Evolutionary conservation across 2,113 vertebrate genomes (phyloP).

Genomic region (Urocitellus parryii): DNA sequence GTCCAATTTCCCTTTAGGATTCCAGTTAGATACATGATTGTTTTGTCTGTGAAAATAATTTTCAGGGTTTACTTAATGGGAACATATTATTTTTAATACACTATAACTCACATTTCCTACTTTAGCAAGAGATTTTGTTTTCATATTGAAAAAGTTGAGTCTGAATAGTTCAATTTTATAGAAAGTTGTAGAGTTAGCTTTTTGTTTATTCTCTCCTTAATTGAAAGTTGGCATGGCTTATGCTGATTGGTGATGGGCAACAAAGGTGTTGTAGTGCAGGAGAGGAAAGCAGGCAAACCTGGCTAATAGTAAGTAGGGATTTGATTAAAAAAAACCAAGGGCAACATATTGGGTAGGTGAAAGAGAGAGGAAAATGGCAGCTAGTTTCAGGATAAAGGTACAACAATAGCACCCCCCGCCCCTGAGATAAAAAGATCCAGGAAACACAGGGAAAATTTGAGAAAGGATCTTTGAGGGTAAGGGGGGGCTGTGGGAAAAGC

Average conservation of each 20-base stretch:
- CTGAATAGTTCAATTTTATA: neutral
- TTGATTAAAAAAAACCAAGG: neutral
- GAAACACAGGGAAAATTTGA: neutral
- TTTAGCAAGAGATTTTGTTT: slow-evolving; percentile 46
- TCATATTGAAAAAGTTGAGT: slow-evolving; percentile 5
- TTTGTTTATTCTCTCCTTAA: neutral
- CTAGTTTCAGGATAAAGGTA: neutral
- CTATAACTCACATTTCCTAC: neutral
- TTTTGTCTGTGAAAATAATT: slow-evolving; percentile 57
- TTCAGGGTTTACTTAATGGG: slow-evolving; percentile 8
- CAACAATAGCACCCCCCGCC: neutral
- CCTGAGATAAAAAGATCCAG: neutral
- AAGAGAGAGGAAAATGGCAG: neutral
- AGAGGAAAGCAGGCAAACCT: neutral
- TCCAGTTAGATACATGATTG: slow-evolving; percentile 16
- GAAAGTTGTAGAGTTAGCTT: neutral
- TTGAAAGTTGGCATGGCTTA: neutral
- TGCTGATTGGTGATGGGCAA: neutral
- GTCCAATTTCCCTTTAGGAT: neutral
- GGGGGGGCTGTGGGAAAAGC: neutral
- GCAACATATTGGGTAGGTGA: neutral
- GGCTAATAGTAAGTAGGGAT: neutral
- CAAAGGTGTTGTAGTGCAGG: neutral
- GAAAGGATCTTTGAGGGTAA: neutral
- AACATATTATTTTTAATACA: neutral